Evolutionary conservation across 2,113 vertebrate species (phyloP).

Genomic region (Fulmarus glacialis): DNA sequence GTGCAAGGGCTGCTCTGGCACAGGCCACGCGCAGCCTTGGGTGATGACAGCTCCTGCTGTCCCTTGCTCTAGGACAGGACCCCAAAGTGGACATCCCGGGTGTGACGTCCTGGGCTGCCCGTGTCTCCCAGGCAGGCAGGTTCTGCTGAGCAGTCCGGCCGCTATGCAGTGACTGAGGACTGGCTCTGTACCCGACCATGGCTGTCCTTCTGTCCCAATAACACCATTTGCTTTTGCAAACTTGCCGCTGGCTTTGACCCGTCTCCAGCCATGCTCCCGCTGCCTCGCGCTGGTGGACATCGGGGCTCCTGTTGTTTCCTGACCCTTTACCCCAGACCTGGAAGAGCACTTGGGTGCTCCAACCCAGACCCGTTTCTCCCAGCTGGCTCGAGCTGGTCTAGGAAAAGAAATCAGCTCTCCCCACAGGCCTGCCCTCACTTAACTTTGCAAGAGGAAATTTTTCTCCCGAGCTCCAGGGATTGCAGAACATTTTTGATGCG

Average conservation of each 20-base stretch:
- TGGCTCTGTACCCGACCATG: accelerated
- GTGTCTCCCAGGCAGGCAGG: neutral
- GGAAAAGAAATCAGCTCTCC: slow-evolving; percentile 17
- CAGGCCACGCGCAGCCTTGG: accelerated
- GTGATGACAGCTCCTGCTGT: neutral
- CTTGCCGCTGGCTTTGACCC: neutral
- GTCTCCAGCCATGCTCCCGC: neutral
- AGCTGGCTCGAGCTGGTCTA: neutral
- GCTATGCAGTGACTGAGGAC: accelerated
- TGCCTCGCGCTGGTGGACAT: neutral
- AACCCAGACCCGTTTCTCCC: neutral
- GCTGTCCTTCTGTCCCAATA: neutral
- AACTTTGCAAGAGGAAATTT: slow-evolving; percentile 47
- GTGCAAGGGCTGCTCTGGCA: neutral
- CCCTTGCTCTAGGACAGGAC: neutral
- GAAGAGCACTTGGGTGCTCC: neutral
- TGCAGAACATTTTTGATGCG: slow-evolving; percentile 39
- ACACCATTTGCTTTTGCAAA: neutral
- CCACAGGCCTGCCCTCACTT: slow-evolving; percentile 38
- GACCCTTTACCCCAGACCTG: neutral
- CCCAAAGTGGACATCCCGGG: too few relatives aligned
- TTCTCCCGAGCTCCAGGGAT: slow-evolving; percentile 9
- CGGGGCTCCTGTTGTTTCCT: neutral
- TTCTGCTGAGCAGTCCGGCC: neutral
- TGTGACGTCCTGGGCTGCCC: neutral